Evolutionary conservation across 2,888 invertebrate genomes (phyloP), one percentile per base, ranked within the genome.

Genomic region (Leptopilina syphax): DNA sequence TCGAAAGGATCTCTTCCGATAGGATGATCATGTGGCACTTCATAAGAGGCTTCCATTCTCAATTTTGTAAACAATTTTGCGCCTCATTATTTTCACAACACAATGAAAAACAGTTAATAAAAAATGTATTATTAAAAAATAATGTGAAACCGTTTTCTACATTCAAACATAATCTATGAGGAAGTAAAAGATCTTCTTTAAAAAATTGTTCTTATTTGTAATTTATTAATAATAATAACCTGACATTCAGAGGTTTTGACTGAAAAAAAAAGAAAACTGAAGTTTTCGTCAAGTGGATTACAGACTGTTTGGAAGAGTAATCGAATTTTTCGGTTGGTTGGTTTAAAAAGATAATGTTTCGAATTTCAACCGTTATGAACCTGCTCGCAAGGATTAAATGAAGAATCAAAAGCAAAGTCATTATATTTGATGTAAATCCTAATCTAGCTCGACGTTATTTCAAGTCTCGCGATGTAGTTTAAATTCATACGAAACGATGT

Each of bases 11-110:
- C 91, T 88, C 88, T 92, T 92, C 90, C 91, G 85, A 87, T 81
- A 88, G 89, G 89, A 89, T 90, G 91, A 88, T 86, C 89, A 83
- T 84, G 84, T 86, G 91, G 91, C 91, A 92, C 90, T 91, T 85
- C 83, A 84, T 90, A 91, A 91, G 91, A 92, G 91, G 90, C 91
- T 91, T 91, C 91, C 89, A 88, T 84, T 84, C 81, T 79, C 80
- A 77, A 57, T 78, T 41, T 76, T 65, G 41, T 57, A 77, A n/a
- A 41, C 67, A 57, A 66, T 65, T 77, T 77, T 77, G 12, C 65
- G 27, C 12, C 44, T 77, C 27, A 24, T 63, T 13, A 65, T 77
- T 63, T 13, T 60, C 57, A 50, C 9, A 50, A 50, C 8, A 47
- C 3, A 50, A 50, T 50, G 50, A 12, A 50, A 50, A 50, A 50